Conservation (phyloP, 2,113 vertebrate genomes). For the Pygoscelis antarcticus region DNA sequence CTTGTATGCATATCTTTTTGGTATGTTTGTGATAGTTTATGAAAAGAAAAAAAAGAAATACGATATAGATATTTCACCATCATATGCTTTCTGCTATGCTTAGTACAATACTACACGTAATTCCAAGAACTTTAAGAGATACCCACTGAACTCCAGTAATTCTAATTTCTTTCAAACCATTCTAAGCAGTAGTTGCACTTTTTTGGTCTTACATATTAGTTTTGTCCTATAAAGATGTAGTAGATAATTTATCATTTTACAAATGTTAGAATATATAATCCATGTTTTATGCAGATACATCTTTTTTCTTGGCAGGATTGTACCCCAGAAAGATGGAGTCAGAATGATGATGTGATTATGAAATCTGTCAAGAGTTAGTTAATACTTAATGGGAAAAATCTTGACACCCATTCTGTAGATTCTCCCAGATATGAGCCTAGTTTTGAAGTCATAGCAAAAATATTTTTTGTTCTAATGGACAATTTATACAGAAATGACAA, state of each 20-base stretch:
- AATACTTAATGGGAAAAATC: neutral
- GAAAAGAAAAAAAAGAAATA: neutral
- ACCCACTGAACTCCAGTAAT: neutral
- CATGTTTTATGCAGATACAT: neutral
- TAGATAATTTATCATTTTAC: neutral
- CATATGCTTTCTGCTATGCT: neutral
- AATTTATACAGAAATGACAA: neutral
- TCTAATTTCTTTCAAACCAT: neutral
- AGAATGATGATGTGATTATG: neutral
- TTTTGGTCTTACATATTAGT: neutral
- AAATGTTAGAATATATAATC: neutral
- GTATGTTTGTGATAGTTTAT: neutral
- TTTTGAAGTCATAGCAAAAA: neutral
- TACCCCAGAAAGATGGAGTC: neutral
- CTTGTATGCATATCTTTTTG: neutral
- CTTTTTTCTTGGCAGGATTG: neutral
- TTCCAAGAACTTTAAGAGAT: neutral
- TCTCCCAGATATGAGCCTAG: neutral
- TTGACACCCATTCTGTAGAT: neutral
- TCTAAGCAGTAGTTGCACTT: neutral
- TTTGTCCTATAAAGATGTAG: neutral
- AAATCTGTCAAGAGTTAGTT: neutral
- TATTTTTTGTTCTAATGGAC: neutral
- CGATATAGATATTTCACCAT: neutral
- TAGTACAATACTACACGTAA: neutral